A percentile compares a stretch with the other conserved stretches of the same genome.
Evolutionary conservation across 2,113 vertebrate genomes (phyloP).

Genomic region (Tichodroma muraria): DNA sequence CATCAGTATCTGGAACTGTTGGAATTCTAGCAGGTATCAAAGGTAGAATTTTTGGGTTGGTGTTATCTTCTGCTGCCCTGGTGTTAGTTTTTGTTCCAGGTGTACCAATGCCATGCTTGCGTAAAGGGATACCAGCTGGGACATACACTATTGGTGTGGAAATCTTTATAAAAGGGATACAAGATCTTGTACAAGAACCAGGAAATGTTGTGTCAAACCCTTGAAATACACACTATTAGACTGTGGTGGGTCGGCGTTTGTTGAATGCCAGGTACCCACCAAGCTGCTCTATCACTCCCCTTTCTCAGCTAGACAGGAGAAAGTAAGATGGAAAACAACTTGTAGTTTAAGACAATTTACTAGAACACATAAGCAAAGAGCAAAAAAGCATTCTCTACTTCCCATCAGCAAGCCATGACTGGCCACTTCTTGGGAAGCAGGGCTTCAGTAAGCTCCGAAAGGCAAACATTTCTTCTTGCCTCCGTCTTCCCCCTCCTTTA

Average conservation of each 20-base stretch:
- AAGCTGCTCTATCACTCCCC: not conserved
- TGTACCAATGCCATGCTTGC: accelerated
- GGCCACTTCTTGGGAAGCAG: not conserved
- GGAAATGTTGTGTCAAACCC: not conserved
- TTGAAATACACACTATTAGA: not conserved
- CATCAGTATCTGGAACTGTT: not conserved
- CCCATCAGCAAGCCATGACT: not conserved
- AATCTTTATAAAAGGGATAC: not conserved
- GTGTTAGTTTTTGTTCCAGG: not conserved
- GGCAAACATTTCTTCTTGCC: not conserved
- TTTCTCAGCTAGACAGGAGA: not conserved
- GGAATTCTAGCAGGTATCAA: not conserved
- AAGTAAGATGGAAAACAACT: not conserved
- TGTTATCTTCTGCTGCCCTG: not conserved
- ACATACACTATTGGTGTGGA: not conserved
- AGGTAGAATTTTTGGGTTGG: not conserved
- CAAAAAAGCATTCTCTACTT: not conserved
- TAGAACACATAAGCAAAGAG: not conserved
- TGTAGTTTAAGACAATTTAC: not conserved
- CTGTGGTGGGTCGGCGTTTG: not conserved
- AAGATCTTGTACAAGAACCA: not conserved
- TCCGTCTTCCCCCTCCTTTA: not conserved
- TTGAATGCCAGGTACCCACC: not conserved
- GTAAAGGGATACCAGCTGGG: not conserved
- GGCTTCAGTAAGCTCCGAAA: not conserved